A percentile compares a stretch with the other conserved stretches of the same genome.
Conservation (phyloP, 2,797 vertebrate genomes). For the Allobates femoralis region DNA sequence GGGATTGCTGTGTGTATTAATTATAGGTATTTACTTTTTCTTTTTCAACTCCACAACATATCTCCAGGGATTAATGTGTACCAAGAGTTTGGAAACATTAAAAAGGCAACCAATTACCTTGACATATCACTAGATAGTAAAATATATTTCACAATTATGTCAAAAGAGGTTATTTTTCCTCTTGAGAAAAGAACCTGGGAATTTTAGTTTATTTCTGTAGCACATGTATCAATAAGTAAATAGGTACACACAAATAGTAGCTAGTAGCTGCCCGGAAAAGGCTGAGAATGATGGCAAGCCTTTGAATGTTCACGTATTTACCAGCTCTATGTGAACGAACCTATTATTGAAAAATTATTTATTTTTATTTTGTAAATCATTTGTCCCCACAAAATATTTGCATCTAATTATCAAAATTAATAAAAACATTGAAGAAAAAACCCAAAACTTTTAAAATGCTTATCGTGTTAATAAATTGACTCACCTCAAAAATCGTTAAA, state of each 20-base stretch:
- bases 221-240: background rate
- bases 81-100: conserved; percentile 22
- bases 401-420: no score
- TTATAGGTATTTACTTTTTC: conserved; percentile 52
- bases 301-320: no score
- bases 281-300: background rate
- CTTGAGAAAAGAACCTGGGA: background rate
- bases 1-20: conserved; percentile 33
- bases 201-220: background rate
- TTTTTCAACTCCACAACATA: conserved; percentile 15
- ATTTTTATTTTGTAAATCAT: no score
- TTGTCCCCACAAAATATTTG: no score
- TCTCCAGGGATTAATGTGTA: conserved; percentile 30
- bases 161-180: background rate
- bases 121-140: conserved; percentile 33
- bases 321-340: no score
- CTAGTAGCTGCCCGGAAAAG: background rate
- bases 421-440: no score
- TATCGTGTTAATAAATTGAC: no score
- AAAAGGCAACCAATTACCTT: conserved; percentile 45
- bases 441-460: no score
- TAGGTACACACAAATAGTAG: background rate
- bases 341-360: no score
- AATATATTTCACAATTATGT: conserved; percentile 37
- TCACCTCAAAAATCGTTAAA: no score